A percentile compares a stretch with the other conserved stretches of the same genome.
phyloP scores from a whole-genome alignment of 2,113 vertebrate genomes.

The Podarcis cretensis region DNA sequence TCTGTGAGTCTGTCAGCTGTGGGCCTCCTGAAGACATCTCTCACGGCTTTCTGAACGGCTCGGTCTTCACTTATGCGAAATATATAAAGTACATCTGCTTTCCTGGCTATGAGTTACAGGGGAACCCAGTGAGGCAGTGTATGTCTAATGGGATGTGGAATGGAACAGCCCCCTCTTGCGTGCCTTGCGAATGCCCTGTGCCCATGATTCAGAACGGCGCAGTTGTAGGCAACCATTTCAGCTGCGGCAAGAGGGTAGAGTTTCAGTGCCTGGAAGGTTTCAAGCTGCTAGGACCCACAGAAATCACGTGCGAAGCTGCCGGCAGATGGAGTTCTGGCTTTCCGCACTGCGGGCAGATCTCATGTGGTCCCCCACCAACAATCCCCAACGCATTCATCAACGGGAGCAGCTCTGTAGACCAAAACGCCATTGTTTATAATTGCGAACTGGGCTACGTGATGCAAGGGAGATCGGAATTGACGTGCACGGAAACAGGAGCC shows the following conservation, averaged over 20 bases:
- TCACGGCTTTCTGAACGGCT: slow-evolving; percentile 89
- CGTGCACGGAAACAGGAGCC: slow-evolving; percentile 82
- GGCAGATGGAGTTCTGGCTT: slow-evolving; percentile 89
- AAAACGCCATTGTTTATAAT: slow-evolving; percentile 85
- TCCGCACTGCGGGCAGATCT: slow-evolving; percentile 82
- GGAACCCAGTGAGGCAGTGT: slow-evolving; percentile 84
- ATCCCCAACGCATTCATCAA: slow-evolving; percentile 85
- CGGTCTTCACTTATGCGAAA: slow-evolving; percentile 84
- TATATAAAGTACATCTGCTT: slow-evolving; percentile 90
- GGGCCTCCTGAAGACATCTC: slow-evolving; percentile 90
- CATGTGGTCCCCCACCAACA: slow-evolving; percentile 82
- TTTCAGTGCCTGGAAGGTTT: slow-evolving; percentile 89
- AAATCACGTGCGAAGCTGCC: slow-evolving; percentile 85
- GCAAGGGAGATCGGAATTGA: slow-evolving; percentile 80
- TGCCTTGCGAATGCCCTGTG: slow-evolving; percentile 81
- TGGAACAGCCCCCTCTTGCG: slow-evolving; percentile 85
- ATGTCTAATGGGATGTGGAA: slow-evolving; percentile 87
- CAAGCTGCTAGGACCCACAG: slow-evolving; percentile 83
- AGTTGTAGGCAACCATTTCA: slow-evolving; percentile 77
- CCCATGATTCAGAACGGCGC: slow-evolving; percentile 83
- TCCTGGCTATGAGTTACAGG: slow-evolving; percentile 85
- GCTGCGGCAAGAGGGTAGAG: slow-evolving; percentile 80
- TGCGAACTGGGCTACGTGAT: slow-evolving; percentile 86
- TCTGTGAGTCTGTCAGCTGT: slow-evolving; percentile 84
- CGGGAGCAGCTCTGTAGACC: slow-evolving; percentile 76